These are phyloP conservation scores for Centroberyx gerrardi DNA, from an alignment of 2,797 vertebrate genomes.

Conservation along the genomic window DNA sequence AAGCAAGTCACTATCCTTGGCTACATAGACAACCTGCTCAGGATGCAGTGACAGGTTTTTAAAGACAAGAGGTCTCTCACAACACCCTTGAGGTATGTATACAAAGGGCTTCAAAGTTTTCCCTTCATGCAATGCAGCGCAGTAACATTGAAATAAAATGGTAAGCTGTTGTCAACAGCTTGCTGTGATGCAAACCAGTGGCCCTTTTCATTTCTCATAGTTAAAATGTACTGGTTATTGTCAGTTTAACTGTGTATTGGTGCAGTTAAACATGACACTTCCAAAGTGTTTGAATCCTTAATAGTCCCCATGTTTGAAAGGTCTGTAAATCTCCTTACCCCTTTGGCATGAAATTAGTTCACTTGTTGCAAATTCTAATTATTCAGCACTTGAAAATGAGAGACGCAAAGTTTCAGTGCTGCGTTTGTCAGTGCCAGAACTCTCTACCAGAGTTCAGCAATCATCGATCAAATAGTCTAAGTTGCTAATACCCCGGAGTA, in stretches of 20 bases:
- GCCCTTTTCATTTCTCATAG: background rate
- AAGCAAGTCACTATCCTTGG: too few species aligned
- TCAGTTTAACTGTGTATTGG: background rate
- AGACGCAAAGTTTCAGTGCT: too few species aligned
- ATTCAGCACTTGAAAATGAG: too few species aligned
- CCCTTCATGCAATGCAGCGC: background rate
- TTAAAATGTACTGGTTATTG: too few species aligned
- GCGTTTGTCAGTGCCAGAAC: too few species aligned
- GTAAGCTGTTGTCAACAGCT: too few species aligned
- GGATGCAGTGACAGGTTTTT: background rate
- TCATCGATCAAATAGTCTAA: too few species aligned
- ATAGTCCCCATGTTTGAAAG: background rate
- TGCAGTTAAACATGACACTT: background rate
- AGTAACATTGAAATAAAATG: background rate
- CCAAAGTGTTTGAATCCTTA: background rate
- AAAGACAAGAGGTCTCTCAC: too few species aligned
- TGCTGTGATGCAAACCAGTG: background rate
- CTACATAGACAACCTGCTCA: background rate
- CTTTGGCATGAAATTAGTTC: too few species aligned
- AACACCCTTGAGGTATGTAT: background rate
- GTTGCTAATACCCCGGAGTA: too few species aligned
- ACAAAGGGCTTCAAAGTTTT: background rate
- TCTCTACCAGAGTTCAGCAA: too few species aligned
- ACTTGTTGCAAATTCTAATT: too few species aligned
- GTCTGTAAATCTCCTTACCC: background rate